Evolutionary conservation across 2,888 invertebrate species (phyloP), one percentile per base, ranked within the genome.

Genomic region (Euplexia lucipara): DNA sequence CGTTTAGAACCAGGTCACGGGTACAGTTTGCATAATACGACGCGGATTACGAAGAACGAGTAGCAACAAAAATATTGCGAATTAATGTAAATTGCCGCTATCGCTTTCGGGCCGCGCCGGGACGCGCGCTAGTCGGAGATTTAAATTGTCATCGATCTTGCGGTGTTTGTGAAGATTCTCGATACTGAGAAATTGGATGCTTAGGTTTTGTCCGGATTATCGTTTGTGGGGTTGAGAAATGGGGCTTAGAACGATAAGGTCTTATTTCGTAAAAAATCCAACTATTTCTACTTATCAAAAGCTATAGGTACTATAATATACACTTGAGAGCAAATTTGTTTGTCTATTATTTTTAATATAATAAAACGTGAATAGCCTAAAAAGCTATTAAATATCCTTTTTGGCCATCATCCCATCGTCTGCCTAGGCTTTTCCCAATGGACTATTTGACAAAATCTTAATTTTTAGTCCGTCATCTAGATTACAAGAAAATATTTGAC

Each of bases 11-110:
- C 81, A 77, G 86, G 85, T 83, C 86, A 83, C 85, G 77, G 61
- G 61, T 70, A 68, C 81, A 82, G 82, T 83, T 87, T 81, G 78
- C 77, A 82, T 82, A 82, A 79, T 79, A 70, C 71, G 35, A 61
- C 72, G 52, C 35, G 70, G 80, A 80, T 83, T 82, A 83, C 76
- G 64, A 64, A 69, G 61, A 68, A 78, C 51, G 66, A 73, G 70
- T 51, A 71, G 73, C 69, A 83, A 82, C 77, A 80, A 85, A 86
- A 85, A 86, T 85, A 84, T 86, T 48, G 82, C 68, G 78, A 79
- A 80, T 79, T 79, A 83, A 84, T 85, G 86, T 81, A 84, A 83
- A 86, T 86, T 78, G 72, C 65, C 57, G 60, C 26, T 68, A 80
- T 80, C 76, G 67, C 59, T 70, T 63, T 67, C 66, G 63, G 60